Base-by-base conservation (phyloP, 2,113 vertebrate genomes). In the Ceratotherium simum region DNA sequence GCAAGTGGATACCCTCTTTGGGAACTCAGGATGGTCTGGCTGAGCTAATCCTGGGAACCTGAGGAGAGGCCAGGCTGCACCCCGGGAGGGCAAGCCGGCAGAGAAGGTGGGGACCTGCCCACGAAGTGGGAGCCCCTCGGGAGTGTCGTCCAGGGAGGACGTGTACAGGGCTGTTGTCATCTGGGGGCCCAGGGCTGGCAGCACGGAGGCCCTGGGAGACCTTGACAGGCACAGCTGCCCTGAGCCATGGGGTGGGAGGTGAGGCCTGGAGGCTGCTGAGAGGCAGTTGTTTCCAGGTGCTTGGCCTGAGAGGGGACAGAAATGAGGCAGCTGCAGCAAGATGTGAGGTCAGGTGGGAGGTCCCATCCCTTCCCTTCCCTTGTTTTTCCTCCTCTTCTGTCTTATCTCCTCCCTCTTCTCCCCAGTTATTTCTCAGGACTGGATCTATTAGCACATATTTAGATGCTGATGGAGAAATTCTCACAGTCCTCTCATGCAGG, bases 1-100 rank as follows among this genome's bases (percentile, higher is more conserved):
- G 8, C 17, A 11, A 20, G 46, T 5, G 0, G 65, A 42, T 14
- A 8, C 0, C 29, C 33, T 25, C 18, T 6, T 6, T 6, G 1
- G 39, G 39, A 72, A 8, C 65, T 29, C 14, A 1, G n/a, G 60
- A 56, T 0, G 9, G n/a, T 42, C 62, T 17, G 1, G 16, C 29
- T n/a, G 9, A 9, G 21, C 31, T 9, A 2, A 46, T 13, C 54
- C 54, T 27, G 23, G 54, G 79, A 12, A 21, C 54, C 6, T n/a
- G 65, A 6, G 21, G 39, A 70, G 62, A 42, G 46, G 18, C 48
- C 46, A 6, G 62, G 70, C 70, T 17, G 27, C 13, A 18, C 36
- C 27, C 36, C 4, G 36, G 13, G 8, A 20, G 20, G n/a, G 7
- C 56, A 39, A 39, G 16, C 33, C 33, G 21, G 46, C 27, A 33